Conservation (phyloP, 2,888 invertebrate genomes). For the Apodemia zela region DNA sequence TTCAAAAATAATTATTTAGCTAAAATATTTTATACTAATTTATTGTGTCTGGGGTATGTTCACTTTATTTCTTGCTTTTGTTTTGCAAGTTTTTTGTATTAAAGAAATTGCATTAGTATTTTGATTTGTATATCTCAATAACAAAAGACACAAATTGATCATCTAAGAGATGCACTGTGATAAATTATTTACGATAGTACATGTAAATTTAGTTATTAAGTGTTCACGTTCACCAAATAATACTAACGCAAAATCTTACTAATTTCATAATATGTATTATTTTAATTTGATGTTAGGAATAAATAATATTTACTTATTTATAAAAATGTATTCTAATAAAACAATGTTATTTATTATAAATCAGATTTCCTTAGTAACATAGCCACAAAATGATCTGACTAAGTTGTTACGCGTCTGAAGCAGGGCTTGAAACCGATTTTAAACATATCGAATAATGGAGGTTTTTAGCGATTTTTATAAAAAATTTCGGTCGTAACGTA, state of each 20-base stretch:
- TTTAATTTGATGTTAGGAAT: not conserved
- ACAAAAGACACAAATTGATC: slow-evolving; percentile 29
- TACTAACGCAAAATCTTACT: not conserved
- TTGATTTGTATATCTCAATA: slow-evolving; percentile 11
- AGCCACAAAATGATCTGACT: not conserved
- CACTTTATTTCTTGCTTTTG: not conserved
- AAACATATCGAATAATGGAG: too few relatives aligned
- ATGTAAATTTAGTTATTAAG: slow-evolving; percentile 18
- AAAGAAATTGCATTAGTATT: slow-evolving; percentile 11
- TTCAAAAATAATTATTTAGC: too few relatives aligned
- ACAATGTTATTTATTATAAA: not conserved
- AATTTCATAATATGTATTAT: not conserved
- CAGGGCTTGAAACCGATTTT: too few relatives aligned
- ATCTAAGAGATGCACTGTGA: slow-evolving; percentile 35
- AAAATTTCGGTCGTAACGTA: too few relatives aligned
- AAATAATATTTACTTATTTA: not conserved
- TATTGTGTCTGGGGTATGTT: not conserved
- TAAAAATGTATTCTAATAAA: not conserved
- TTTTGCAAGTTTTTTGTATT: not conserved
- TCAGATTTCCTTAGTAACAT: not conserved
- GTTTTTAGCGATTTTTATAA: too few relatives aligned
- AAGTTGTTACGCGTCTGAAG: too few relatives aligned
- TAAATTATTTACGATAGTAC: slow-evolving; percentile 24
- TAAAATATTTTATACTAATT: too few relatives aligned
- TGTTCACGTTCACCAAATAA: slow-evolving; percentile 16